Conservation (phyloP, 2,113 vertebrate species). For the Falcunculus frontatus region DNA sequence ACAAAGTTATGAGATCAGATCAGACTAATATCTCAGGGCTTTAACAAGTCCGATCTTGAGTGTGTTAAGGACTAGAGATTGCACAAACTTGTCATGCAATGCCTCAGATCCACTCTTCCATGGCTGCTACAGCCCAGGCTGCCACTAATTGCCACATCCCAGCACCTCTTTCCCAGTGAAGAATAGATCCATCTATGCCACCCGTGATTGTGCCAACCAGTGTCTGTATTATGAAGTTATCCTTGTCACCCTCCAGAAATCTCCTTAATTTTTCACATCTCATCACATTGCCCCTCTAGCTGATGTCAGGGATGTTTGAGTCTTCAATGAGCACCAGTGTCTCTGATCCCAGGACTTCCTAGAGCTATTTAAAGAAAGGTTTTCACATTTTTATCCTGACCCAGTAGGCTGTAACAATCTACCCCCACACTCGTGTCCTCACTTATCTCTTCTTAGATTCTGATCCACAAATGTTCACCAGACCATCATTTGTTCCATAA, state of each 20-base stretch:
- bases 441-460: neutral
- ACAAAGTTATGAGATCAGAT: neutral
- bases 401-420: neutral
- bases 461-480: neutral
- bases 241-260: neutral
- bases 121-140: neutral
- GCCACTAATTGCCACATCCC: neutral
- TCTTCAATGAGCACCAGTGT: neutral
- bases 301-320: neutral
- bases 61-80: neutral
- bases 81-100: neutral
- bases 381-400: neutral
- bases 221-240: neutral
- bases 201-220: neutral
- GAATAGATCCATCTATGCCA: neutral
- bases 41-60: neutral
- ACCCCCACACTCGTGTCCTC: fast-evolving
- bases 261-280: neutral
- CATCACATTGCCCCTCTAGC: neutral
- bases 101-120: neutral
- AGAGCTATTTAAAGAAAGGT: neutral
- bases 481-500: fast-evolving
- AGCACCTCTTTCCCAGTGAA: neutral
- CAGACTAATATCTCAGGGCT: neutral
- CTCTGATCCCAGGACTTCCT: neutral